These are phyloP conservation scores for Dendrophyllia cribrosa DNA, from an alignment of 64 coral and sea anemone species.

Conservation along the genomic window DNA sequence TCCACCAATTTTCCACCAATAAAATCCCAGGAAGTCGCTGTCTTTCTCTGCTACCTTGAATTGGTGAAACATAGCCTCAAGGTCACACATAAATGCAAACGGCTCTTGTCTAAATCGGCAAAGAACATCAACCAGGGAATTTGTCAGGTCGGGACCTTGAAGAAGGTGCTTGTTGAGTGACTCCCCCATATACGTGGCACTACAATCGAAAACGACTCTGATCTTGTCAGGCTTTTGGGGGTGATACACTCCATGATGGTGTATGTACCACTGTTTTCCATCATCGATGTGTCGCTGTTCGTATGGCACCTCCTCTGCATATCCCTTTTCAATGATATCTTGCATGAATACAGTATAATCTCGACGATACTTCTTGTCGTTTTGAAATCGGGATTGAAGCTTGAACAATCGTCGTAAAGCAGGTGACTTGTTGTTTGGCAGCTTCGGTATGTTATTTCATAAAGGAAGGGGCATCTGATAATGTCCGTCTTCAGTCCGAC, in stretches of 20 bases:
- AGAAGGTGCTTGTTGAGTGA: conserved; percentile 35
- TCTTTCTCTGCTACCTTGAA: background rate
- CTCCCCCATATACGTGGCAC: background rate
- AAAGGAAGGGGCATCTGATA: conserved; percentile 9
- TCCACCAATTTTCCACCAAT: background rate
- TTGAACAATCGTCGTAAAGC: background rate
- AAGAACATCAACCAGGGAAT: background rate
- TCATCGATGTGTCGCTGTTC: background rate
- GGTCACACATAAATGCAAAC: conserved; percentile 5
- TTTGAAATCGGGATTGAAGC: background rate
- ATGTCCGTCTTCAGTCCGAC: background rate
- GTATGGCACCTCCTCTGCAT: background rate
- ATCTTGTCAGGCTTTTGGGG: conserved; percentile 20
- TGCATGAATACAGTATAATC: background rate
- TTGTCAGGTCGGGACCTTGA: conserved; percentile 18
- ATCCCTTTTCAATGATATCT: background rate
- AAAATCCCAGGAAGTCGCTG: background rate
- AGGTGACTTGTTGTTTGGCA: conserved; percentile 6
- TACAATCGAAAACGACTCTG: conserved; percentile 10
- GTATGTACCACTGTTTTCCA: conserved; percentile 2
- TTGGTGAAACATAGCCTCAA: conserved; percentile 21
- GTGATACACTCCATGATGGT: conserved; percentile 34
- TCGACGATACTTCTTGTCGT: background rate
- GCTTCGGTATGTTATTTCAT: background rate
- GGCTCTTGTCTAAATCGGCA: background rate